These are phyloP conservation scores for Onychorhynchus coronatus DNA, from an alignment of 2,113 vertebrate genomes.

Conservation along the genomic window DNA sequence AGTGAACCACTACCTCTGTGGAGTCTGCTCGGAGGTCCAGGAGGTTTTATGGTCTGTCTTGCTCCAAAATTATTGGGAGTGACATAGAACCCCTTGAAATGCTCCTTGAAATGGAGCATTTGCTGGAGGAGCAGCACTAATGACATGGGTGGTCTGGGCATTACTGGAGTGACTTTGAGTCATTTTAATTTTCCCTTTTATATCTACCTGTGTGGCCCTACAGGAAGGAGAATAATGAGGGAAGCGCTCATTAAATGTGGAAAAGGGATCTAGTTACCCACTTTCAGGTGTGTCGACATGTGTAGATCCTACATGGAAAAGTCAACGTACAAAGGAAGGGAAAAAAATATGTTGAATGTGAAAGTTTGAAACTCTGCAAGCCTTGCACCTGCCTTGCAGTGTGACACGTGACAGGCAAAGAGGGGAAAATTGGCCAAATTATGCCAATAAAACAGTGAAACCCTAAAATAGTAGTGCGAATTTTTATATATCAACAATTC, in stretches of 20 bases:
- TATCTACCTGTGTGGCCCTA: slow-evolving; percentile 59
- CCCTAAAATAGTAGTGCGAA: not conserved
- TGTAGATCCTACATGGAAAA: slow-evolving; percentile 30
- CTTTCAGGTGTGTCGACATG: slow-evolving; percentile 38
- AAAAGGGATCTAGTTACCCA: slow-evolving; percentile 45
- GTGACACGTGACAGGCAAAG: not conserved
- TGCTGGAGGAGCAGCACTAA: not conserved
- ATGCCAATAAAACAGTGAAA: not conserved
- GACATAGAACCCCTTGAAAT: slow-evolving; percentile 27
- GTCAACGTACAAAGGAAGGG: not conserved
- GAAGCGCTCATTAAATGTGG: slow-evolving; percentile 60
- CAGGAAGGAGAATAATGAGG: slow-evolving; percentile 49
- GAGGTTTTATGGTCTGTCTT: slow-evolving; percentile 40
- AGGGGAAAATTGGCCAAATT: not conserved
- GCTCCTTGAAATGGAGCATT: slow-evolving; percentile 2
- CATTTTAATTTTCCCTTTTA: slow-evolving; percentile 60
- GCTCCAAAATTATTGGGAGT: slow-evolving; percentile 37
- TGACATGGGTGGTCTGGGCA: slow-evolving; percentile 51
- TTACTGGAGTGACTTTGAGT: slow-evolving; percentile 36
- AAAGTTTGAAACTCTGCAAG: slow-evolving; percentile 2
- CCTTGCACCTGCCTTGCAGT: slow-evolving; percentile 12
- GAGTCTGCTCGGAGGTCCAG: not conserved
- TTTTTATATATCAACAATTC: not conserved
- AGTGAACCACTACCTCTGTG: not conserved
- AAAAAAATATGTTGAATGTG: not conserved